A percentile compares a stretch with the other conserved stretches of the same genome.
These are phyloP conservation scores for Tipula helvola DNA, from an alignment of 2,888 invertebrate species.

Conservation along the genomic window DNA sequence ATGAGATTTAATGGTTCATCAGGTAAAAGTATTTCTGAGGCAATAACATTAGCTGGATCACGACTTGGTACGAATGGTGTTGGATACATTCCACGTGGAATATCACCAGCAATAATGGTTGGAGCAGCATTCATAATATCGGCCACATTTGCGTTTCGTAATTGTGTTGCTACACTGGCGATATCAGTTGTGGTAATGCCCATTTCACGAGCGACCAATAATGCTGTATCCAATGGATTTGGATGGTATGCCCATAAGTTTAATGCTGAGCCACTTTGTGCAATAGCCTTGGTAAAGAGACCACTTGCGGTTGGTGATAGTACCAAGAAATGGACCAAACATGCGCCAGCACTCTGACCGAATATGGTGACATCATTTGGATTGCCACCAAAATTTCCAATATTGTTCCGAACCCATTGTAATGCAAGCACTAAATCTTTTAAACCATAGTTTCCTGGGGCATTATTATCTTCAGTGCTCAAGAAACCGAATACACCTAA, in stretches of 20 bases:
- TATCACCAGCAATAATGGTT: background rate
- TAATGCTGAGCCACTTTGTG: conserved; percentile 52
- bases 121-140: conserved; percentile 8
- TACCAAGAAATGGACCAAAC: conserved; percentile 15
- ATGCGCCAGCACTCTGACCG: conserved; percentile 30
- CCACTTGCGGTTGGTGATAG: conserved; percentile 29
- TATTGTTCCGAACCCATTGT: conserved; percentile 52
- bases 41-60: conserved; percentile 12
- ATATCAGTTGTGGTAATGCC: conserved; percentile 45
- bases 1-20: conserved; percentile 14
- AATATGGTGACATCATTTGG: conserved; percentile 50
- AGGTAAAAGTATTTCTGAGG: conserved; percentile 13
- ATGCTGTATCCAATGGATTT: conserved; percentile 45
- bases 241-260: conserved; percentile 44
- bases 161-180: conserved; percentile 10
- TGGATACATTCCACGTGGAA: conserved; percentile 13
- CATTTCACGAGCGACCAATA: conserved; percentile 41
- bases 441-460: conserved; percentile 57
- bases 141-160: background rate
- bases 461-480: conserved; percentile 50
- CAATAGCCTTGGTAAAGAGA: conserved; percentile 47
- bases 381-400: conserved; percentile 55
- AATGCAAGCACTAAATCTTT: conserved; percentile 57
- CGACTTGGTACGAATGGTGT: conserved; percentile 15
- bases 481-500: conserved; percentile 44